A percentile compares a stretch with the other conserved stretches of the same genome.
Conservation (phyloP, 2,113 vertebrate species). For the Eurypyga helias region DNA sequence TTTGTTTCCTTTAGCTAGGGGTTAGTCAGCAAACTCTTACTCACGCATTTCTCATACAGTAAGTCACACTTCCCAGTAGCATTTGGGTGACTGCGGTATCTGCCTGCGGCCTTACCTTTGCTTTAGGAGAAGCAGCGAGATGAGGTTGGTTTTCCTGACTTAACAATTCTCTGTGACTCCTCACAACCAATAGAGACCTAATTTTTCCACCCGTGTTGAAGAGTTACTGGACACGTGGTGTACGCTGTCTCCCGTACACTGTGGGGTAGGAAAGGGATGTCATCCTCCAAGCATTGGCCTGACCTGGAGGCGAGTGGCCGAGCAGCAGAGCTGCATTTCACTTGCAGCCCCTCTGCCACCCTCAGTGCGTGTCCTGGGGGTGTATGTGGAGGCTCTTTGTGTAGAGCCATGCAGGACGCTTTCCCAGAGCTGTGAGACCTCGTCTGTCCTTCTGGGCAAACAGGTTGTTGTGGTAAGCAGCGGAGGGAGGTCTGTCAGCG, state of each 20-base stretch:
- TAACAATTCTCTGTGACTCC: not conserved
- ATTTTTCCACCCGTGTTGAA: not conserved
- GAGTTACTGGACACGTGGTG: accelerated
- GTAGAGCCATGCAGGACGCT: accelerated
- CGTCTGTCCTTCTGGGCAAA: not conserved
- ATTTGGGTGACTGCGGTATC: not conserved
- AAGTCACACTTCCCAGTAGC: not conserved
- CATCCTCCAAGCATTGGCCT: not conserved
- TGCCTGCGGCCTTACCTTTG: not conserved
- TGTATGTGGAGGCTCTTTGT: accelerated
- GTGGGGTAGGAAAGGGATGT: not conserved
- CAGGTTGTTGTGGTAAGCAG: not conserved
- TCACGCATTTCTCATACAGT: not conserved
- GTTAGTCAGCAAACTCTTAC: conserved; percentile 56
- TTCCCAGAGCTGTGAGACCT: not conserved
- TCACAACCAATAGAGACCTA: not conserved
- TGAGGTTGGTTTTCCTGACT: not conserved
- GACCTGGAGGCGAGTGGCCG: not conserved
- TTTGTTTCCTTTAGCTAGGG: conserved; percentile 4
- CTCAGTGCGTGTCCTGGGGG: accelerated
- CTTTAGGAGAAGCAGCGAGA: not conserved
- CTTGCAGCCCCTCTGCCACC: not conserved
- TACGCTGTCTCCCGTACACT: accelerated
- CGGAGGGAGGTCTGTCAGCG: not conserved
- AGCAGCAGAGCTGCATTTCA: not conserved